These are phyloP conservation scores for Phymastichus coffea DNA, from an alignment of 1,140 invertebrate species.

Conservation along the genomic window DNA sequence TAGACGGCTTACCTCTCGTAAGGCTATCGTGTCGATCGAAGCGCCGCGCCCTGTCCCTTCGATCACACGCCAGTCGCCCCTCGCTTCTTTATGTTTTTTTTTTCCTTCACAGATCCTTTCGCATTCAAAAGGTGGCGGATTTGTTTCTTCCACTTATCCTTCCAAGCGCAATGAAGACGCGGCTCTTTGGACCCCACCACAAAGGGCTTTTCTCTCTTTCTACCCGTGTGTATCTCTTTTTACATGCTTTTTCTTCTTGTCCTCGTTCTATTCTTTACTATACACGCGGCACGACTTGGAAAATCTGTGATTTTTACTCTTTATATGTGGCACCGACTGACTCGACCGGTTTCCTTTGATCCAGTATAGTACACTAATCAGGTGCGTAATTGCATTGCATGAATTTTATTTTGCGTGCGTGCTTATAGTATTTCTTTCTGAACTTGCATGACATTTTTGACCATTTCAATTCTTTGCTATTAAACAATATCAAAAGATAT, in stretches of 20 bases:
- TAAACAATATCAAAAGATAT: no score
- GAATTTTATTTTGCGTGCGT: no score
- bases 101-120: slow-evolving; percentile 29
- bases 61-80: neutral
- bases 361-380: neutral
- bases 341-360: slow-evolving; percentile 4
- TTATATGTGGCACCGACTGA: neutral
- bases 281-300: neutral
- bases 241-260: neutral
- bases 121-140: slow-evolving; percentile 18
- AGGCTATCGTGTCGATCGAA: slow-evolving; percentile 17
- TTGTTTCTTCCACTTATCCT: slow-evolving; percentile 18
- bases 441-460: no score
- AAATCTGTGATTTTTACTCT: slow-evolving; percentile 28
- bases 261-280: neutral
- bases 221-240: neutral
- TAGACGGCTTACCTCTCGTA: slow-evolving; percentile 23
- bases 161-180: neutral
- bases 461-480: no score
- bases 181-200: neutral
- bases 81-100: slow-evolving; percentile 18
- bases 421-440: no score
- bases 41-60: neutral
- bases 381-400: no score
- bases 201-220: slow-evolving; percentile 10